phyloP scores from a whole-genome alignment of 2,113 vertebrate species.

The Gobio gobio region DNA sequence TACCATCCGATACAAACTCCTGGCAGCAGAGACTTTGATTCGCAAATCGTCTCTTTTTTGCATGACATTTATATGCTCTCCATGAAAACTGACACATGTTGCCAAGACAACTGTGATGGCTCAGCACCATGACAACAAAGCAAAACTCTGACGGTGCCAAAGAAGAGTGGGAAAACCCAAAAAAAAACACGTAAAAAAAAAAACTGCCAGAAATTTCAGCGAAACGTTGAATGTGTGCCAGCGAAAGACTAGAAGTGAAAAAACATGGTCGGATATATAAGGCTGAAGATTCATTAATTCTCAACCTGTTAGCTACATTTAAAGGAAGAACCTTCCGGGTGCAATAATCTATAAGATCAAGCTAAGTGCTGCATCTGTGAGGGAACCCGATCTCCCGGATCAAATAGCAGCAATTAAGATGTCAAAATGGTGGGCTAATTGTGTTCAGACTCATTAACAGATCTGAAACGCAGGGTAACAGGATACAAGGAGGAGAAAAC shows the following conservation, averaged over 20 bases:
- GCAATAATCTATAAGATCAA: conserved; percentile 79
- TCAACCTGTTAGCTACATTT: conserved; percentile 77
- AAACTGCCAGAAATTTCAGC: neutral
- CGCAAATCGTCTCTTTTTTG: conserved; percentile 63
- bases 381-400: conserved; percentile 69
- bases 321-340: conserved; percentile 65
- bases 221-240: neutral
- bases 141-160: conserved; percentile 58
- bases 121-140: conserved; percentile 72
- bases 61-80: conserved; percentile 71
- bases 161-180: conserved; percentile 47
- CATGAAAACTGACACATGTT: conserved; percentile 66
- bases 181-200: neutral
- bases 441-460: conserved; percentile 71
- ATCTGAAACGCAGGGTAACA: conserved; percentile 59
- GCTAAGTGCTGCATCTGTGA: conserved; percentile 76
- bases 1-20: conserved; percentile 66
- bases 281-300: conserved; percentile 76
- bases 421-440: conserved; percentile 81
- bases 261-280: conserved; percentile 30
- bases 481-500: conserved; percentile 36
- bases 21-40: conserved; percentile 66
- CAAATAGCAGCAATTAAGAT: conserved; percentile 82
- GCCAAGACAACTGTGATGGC: conserved; percentile 70
- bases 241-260: neutral